These are phyloP conservation scores for Oncorhynchus masou DNA, from an alignment of 2,113 vertebrate species.

Conservation along the genomic window DNA sequence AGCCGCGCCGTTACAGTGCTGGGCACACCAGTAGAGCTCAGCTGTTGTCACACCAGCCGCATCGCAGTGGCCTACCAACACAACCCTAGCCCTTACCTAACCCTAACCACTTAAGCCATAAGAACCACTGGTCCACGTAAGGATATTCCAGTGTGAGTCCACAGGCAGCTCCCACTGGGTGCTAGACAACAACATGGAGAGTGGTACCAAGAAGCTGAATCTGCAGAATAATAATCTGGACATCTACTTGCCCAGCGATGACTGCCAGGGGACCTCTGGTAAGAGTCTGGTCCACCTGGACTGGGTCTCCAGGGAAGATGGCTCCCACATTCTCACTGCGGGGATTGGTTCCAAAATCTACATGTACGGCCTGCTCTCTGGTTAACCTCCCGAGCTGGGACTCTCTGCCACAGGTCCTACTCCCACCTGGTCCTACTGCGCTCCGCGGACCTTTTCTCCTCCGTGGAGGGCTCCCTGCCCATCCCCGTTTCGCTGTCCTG, in stretches of 20 bases:
- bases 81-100: constrained; percentile 51
- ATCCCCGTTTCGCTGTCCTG: constrained; percentile 94
- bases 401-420: constrained; percentile 72
- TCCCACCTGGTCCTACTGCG: constrained; percentile 86
- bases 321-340: constrained; percentile 92
- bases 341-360: constrained; percentile 92
- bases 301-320: constrained; percentile 97
- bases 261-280: constrained; percentile 53
- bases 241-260: constrained; percentile 57
- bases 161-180: constrained; percentile 94
- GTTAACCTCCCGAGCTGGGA: constrained; percentile 85
- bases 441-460: constrained; percentile 88
- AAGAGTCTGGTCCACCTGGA: constrained; percentile 89
- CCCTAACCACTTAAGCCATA: constrained; percentile 9
- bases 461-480: constrained; percentile 88
- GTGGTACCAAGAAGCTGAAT: constrained; percentile 65
- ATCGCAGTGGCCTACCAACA: constrained; percentile 90
- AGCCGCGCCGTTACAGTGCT: constrained; percentile 82
- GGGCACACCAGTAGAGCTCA: constrained; percentile 84
- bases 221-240: constrained; percentile 54
- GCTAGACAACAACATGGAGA: constrained; percentile 59
- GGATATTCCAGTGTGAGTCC: constrained; percentile 95
- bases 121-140: constrained; percentile 81
- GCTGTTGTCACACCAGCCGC: constrained; percentile 93
- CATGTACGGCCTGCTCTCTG: constrained; percentile 89